A percentile compares a stretch with the other conserved stretches of the same genome.
These are phyloP conservation scores for Xiphophorus maculatus DNA, from an alignment of 2,113 vertebrate species.

Conservation along the genomic window DNA sequence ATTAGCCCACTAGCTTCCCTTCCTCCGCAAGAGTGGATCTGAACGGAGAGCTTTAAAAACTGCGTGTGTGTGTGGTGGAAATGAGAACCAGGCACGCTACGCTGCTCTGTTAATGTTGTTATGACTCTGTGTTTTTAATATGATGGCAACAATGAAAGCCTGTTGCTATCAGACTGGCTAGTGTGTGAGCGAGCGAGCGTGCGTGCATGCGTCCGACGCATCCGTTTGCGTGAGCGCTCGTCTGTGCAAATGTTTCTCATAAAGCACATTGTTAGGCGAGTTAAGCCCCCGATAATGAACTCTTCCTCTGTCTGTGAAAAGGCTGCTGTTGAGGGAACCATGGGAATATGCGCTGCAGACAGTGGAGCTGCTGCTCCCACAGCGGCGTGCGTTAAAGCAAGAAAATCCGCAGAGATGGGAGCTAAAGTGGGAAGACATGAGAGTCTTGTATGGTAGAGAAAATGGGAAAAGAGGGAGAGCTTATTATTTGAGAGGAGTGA, in stretches of 20 bases:
- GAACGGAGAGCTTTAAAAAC: conserved; percentile 53
- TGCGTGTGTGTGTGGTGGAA: conserved; percentile 63
- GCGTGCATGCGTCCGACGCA: conserved; percentile 41
- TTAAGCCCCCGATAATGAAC: conserved; percentile 62
- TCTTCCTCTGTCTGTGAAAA: conserved; percentile 69
- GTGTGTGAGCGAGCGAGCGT: conserved; percentile 43
- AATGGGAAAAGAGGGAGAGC: conserved; percentile 22
- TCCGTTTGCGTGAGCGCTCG: conserved; percentile 46
- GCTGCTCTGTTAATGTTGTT: conserved; percentile 73
- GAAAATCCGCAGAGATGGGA: conserved; percentile 12
- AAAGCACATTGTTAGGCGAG: conserved; percentile 65
- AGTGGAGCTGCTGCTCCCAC: conserved; percentile 2
- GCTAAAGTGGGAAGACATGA: conserved; percentile 13
- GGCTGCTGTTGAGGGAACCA: conserved; percentile 62
- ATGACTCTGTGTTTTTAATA: conserved; percentile 77
- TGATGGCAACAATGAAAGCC: conserved; percentile 75
- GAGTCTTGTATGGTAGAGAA: conserved; percentile 13
- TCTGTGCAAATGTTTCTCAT: conserved; percentile 70
- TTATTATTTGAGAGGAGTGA: conserved; percentile 30
- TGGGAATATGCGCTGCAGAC: conserved; percentile 58
- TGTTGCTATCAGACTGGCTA: conserved; percentile 70
- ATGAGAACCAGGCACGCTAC: conserved; percentile 79
- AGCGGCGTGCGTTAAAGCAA: background rate
- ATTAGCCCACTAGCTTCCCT: conserved; percentile 75
- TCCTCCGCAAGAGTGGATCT: conserved; percentile 61